Evolutionary conservation across 2,797 vertebrate genomes (phyloP).

Genomic region (Poeciliopsis presidionis): DNA sequence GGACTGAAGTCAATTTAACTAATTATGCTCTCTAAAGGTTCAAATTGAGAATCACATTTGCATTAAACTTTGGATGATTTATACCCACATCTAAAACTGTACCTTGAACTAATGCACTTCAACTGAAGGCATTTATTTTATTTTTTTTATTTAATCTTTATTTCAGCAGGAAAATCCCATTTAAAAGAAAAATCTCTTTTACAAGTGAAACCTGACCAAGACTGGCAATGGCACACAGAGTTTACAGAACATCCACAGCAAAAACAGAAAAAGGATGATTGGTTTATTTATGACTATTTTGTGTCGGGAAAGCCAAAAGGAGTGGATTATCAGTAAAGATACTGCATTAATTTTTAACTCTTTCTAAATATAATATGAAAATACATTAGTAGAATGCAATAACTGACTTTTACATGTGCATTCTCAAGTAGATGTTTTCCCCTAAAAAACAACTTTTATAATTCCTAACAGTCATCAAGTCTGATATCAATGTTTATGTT

Average conservation of each 20-base stretch:
- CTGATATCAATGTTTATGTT: background rate
- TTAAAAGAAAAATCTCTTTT: too few species aligned
- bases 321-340: constrained; percentile 28
- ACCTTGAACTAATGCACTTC: constrained; percentile 44
- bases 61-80: constrained; percentile 74
- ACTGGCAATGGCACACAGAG: too few species aligned
- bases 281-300: constrained; percentile 65
- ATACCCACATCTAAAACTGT: constrained; percentile 64
- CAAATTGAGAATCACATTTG: constrained; percentile 65
- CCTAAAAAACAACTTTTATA: background rate
- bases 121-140: constrained; percentile 24
- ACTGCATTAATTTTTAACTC: constrained; percentile 4
- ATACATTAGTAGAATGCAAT: too few species aligned
- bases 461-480: background rate
- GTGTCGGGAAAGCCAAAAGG: constrained; percentile 44
- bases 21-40: constrained; percentile 61
- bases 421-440: background rate
- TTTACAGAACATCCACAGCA: too few species aligned
- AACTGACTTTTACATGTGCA: background rate
- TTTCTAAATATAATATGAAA: background rate
- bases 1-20: constrained; percentile 64
- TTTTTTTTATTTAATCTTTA: too few species aligned
- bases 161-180: too few species aligned
- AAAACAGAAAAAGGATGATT: constrained; percentile 25
- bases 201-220: too few species aligned